A percentile compares a stretch with the other conserved stretches of the same genome.
phyloP scores from a whole-genome alignment of 1,140 invertebrate genomes.

The Euschistus heros region DNA sequence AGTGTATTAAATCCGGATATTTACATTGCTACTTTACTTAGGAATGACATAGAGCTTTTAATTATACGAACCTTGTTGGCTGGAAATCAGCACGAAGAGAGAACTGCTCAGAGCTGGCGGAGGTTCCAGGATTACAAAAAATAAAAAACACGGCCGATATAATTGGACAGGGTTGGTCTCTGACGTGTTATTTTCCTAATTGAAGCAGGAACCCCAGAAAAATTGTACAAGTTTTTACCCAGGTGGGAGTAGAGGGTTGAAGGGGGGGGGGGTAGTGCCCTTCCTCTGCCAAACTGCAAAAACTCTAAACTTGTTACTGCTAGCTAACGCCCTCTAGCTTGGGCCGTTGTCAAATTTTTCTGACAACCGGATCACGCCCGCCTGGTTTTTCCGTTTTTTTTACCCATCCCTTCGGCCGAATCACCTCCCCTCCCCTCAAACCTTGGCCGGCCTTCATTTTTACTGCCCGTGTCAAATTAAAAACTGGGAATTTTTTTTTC shows the following conservation, averaged over 20 bases:
- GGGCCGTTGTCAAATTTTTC: conserved; percentile 8
- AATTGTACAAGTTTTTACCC: conserved; percentile 15
- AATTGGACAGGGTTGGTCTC: conserved; percentile 8
- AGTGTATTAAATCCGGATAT: too few relatives aligned
- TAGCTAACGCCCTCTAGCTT: background rate
- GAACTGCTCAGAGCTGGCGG: too few relatives aligned
- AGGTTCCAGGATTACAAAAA: background rate
- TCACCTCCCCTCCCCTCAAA: background rate
- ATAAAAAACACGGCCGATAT: conserved; percentile 9
- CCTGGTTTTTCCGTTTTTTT: background rate
- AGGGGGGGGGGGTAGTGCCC: background rate
- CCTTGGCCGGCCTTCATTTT: conserved; percentile 3
- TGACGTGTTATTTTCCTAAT: conserved; percentile 17
- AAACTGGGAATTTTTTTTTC: background rate
- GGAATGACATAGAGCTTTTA: too few relatives aligned
- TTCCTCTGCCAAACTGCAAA: background rate
- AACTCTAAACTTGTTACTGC: conserved; percentile 11
- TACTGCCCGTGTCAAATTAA: conserved; percentile 8
- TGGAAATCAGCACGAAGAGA: too few relatives aligned
- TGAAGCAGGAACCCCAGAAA: conserved; percentile 7
- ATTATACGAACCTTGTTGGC: too few relatives aligned
- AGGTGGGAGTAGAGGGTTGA: background rate
- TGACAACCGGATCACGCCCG: conserved; percentile 11
- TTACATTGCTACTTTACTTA: too few relatives aligned
- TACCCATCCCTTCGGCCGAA: background rate